Conservation (phyloP, 2,797 vertebrate genomes). For the Triplophysa bombifrons region DNA sequence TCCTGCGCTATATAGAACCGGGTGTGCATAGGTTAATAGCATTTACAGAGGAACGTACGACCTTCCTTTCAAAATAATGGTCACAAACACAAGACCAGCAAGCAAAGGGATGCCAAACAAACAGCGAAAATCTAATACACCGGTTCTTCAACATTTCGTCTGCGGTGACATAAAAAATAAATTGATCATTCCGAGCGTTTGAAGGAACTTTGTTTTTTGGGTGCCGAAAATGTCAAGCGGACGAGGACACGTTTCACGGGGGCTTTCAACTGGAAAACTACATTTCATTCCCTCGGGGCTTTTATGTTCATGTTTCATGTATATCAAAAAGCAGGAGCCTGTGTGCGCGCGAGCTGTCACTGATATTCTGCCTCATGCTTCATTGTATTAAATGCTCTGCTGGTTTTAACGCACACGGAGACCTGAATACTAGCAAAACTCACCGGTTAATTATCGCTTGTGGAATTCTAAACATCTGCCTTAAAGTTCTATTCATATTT, state of each 20-base stretch:
- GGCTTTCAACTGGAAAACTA: conserved; percentile 49
- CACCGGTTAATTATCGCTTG: conserved; percentile 36
- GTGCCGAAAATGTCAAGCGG: conserved; percentile 15
- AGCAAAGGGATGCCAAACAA: background rate
- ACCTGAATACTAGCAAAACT: conserved; percentile 10
- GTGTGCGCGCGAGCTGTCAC: conserved; percentile 50
- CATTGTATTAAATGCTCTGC: conserved; percentile 47
- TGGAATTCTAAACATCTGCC: conserved; percentile 48
- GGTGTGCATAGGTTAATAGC: conserved; percentile 52
- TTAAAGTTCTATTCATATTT: conserved; percentile 43
- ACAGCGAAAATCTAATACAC: background rate
- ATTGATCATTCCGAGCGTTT: conserved; percentile 30
- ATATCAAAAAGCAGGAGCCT: conserved; percentile 61
- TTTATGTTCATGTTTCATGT: conserved; percentile 50
- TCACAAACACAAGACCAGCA: conserved; percentile 21
- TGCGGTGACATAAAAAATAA: conserved; percentile 33
- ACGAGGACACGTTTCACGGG: conserved; percentile 31
- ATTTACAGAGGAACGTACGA: conserved; percentile 50
- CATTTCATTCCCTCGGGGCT: conserved; percentile 39
- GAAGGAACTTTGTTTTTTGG: conserved; percentile 27
- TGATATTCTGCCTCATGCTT: conserved; percentile 44
- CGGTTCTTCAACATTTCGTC: background rate
- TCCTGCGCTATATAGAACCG: conserved; percentile 35
- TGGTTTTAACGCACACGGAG: conserved; percentile 34
- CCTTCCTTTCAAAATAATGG: conserved; percentile 51